Evolutionary conservation across 1,140 invertebrate species (phyloP), one percentile per base, ranked within the genome.

Genomic region (Sinella curviseta): DNA sequence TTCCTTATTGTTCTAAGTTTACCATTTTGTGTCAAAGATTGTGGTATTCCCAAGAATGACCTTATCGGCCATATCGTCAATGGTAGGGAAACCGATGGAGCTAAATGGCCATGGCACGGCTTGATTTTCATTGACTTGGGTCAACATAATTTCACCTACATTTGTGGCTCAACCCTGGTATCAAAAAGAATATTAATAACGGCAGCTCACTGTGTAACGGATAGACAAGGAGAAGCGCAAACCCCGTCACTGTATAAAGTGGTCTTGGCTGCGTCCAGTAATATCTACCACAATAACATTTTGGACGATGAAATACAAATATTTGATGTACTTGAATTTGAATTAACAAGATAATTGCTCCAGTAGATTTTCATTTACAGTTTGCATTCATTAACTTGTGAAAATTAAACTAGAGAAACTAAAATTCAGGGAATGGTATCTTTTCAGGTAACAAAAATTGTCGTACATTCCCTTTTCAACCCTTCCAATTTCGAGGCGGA

Each of bases 51-150:
- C 0, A 80, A 80, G 77, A 55, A 39, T 16, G 36, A 80, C 48
- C 30, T 80, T 2, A 30, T 77, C 1, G 79, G 79, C 31, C 79
- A 80, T 30, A 57, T 80, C 55, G 76, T 77, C 0, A 80, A 80
- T 74, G 79, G 79, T 54, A 31, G 20, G 20, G 48, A 34, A 26
- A 76, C 79, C 4, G 60, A 77, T 12, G 79, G 70, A 74, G 35
- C 79, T 3, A 77, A 55, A 57, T 80, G 79, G 79, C 79, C 79
- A 24, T 80, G 79, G 79, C 79, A 80, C 57, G 79, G 57, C 0
- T 30, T 77, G 34, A 28, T 80, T 20, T 80, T 74, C 34, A 20
- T 55, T 16, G 35, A 74, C 28, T 33, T 30, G n/a, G 76, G 70
- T 31, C 0, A 17, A 28, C 34, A 20, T 2, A 76, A 73, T 31